phyloP scores from a whole-genome alignment of 2,888 invertebrate species.

The Xanthia togata region DNA sequence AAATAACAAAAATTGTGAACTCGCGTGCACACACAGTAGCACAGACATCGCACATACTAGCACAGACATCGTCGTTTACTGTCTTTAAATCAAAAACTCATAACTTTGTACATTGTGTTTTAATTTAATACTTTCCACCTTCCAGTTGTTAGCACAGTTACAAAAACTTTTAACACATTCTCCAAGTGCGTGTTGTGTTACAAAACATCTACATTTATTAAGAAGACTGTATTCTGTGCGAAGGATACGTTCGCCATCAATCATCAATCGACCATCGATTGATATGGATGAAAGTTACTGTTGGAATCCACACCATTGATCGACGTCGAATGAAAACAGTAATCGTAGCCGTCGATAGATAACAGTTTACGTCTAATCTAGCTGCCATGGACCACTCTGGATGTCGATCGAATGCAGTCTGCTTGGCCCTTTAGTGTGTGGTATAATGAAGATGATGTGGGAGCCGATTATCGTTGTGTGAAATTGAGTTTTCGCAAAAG shows the following conservation, averaged over 20 bases:
- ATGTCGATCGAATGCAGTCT: slow-evolving; percentile 4
- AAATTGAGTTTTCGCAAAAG: slow-evolving; percentile 32
- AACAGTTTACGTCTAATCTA: background rate
- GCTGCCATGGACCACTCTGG: background rate
- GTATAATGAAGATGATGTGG: slow-evolving; percentile 24
- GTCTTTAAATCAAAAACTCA: background rate
- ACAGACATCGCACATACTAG: too few relatives aligned
- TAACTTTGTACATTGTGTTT: background rate
- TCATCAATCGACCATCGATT: too few relatives aligned
- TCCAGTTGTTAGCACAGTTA: background rate
- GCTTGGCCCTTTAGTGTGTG: slow-evolving; percentile 13
- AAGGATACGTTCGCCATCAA: slow-evolving; percentile 41
- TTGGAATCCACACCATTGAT: too few relatives aligned
- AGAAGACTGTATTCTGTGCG: background rate
- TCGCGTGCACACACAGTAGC: background rate
- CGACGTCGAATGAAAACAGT: too few relatives aligned
- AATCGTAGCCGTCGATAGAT: too few relatives aligned
- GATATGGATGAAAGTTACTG: too few relatives aligned
- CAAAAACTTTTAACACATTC: background rate
- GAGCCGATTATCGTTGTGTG: background rate
- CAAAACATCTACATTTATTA: slow-evolving; percentile 4
- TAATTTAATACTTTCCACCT: background rate
- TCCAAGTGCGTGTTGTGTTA: background rate
- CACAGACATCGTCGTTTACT: background rate
- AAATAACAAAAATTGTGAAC: background rate